Base-by-base conservation (phyloP, 1,140 invertebrate species). In the Zaprionus nigranus region DNA sequence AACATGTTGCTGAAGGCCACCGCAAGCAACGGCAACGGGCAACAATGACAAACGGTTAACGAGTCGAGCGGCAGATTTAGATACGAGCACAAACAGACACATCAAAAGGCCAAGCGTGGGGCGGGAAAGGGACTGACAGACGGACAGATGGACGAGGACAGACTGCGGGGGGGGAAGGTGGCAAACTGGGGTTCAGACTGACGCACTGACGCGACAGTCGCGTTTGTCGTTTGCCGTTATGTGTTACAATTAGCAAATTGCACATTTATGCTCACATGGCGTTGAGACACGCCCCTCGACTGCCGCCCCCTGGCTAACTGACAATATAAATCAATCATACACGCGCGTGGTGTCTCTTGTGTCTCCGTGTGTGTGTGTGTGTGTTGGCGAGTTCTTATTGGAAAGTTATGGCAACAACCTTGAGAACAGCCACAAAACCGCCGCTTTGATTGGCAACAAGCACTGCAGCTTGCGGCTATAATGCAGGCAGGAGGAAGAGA, bases 251-350 rank as follows among this genome's bases (percentile, higher is more conserved):
- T 88, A 88, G 84, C 84, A 88, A 88, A 88, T 88, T 88, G 84
- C 84, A 88, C 85, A 88, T 88, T 88, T 88, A 88, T 88, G 84
- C 84, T 88, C 85, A 81, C 81, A 90, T 87, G 82, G 67, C 73
- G 67, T 71, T 74, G 82, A 51, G 36, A 49, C 69, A 56, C 53
- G 65, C 51, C 56, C 38, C 66, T 59, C 56, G 34, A 20, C 40
- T 17, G 65, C 59, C 43, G 43, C 6, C 57, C 36, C 36, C 65
- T 22, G 15, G 22, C 46, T 57, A 74, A 78, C 84, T 88, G 84
- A 88, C 84, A 88, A 84, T 88, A 88, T 88, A 88, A 88, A 88
- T 88, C 84, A 88, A 88, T 88, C 84, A 88, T 88, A 84, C 81
- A 71, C 78, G 57, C 49, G 38, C 17, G 56, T 38, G 67, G n/a